phyloP scores from a whole-genome alignment of 2,888 invertebrate species.

The Ditula angustiorana region DNA sequence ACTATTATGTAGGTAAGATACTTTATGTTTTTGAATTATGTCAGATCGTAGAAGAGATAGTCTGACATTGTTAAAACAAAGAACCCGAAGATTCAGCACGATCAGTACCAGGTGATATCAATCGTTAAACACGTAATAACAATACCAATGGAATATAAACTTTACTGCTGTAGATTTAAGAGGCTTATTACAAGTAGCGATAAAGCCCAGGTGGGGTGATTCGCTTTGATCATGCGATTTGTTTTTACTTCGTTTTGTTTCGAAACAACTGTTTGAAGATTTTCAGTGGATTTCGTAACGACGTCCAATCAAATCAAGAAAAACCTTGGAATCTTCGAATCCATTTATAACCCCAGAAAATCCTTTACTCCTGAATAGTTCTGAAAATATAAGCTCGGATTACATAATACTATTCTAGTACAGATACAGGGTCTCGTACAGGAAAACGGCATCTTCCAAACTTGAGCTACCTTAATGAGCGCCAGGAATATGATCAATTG shows the following conservation, averaged over 20 bases:
- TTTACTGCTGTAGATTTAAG: not conserved
- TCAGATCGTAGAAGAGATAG: slow-evolving; percentile 1
- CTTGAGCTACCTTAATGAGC: too few species aligned
- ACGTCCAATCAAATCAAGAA: not conserved
- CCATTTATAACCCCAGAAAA: too few species aligned
- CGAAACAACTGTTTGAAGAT: slow-evolving; percentile 9
- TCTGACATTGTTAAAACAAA: not conserved
- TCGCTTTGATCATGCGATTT: slow-evolving; percentile 20
- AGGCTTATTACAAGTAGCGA: not conserved
- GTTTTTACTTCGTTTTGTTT: not conserved
- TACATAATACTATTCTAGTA: too few species aligned
- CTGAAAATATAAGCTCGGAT: too few species aligned
- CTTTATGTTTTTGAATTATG: not conserved
- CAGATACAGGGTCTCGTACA: too few species aligned
- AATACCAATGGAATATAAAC: not conserved
- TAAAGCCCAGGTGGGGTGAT: not conserved
- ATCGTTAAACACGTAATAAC: not conserved
- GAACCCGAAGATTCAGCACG: not conserved
- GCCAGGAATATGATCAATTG: too few species aligned
- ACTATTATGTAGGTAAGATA: too few species aligned
- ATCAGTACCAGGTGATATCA: slow-evolving; percentile 8
- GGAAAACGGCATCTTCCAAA: too few species aligned
- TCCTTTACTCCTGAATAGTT: too few species aligned
- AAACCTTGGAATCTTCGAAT: not conserved
- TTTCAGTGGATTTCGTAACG: not conserved